These are phyloP conservation scores for Felis chaus DNA, from an alignment of 2,113 vertebrate species.

Conservation along the genomic window DNA sequence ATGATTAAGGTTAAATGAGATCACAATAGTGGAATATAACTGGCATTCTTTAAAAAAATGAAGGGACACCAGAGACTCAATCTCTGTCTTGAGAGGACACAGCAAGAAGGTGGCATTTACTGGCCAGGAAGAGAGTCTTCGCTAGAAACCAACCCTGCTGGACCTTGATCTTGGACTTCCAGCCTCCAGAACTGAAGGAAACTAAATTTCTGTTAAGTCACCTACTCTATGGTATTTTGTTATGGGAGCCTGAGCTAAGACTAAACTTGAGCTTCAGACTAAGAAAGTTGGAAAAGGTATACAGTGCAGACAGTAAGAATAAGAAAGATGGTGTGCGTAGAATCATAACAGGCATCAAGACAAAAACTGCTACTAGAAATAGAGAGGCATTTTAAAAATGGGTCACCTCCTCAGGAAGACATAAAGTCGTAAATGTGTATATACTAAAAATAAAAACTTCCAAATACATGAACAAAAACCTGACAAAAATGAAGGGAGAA, in stretches of 20 bases:
- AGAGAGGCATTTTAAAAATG: background rate
- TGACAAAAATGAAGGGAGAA: background rate
- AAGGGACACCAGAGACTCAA: background rate
- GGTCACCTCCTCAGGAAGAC: background rate
- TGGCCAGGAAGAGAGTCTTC: background rate
- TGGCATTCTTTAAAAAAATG: background rate
- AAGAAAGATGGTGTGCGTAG: background rate
- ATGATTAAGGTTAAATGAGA: background rate
- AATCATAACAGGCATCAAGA: background rate
- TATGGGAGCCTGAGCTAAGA: background rate
- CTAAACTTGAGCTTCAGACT: background rate
- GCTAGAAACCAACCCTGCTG: background rate
- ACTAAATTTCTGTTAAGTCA: background rate
- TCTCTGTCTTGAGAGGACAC: background rate
- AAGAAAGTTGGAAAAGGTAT: background rate
- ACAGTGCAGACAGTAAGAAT: background rate
- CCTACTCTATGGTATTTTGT: background rate
- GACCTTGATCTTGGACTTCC: background rate
- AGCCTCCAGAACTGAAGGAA: background rate
- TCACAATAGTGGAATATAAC: background rate
- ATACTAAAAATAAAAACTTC: background rate
- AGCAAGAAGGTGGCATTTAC: background rate
- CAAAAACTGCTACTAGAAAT: background rate
- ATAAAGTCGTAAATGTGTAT: background rate
- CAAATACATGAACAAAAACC: background rate